Percentiles rank a stretch among this genome's conserved stretches.
phyloP scores from a whole-genome alignment of 2,797 vertebrate species.

The Crocodylus rhombifer region DNA sequence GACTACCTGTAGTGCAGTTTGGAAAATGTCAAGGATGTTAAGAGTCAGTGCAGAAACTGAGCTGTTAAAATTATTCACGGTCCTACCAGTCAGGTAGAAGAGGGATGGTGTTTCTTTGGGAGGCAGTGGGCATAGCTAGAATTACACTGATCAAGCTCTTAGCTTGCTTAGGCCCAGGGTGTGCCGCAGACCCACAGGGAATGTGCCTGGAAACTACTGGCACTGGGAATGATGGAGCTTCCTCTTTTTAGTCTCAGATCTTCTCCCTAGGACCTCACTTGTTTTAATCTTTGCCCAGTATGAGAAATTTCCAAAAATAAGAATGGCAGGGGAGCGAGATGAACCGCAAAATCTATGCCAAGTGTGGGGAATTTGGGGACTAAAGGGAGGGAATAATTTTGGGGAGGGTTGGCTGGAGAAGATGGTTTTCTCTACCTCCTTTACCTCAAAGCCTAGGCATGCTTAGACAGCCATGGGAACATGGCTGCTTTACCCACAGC shows the following conservation, averaged over 20 bases:
- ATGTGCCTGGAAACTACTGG: too few relatives aligned
- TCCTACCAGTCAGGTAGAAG: background rate
- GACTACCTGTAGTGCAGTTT: background rate
- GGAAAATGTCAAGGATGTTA: background rate
- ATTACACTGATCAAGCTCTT: background rate
- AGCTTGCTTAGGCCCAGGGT: too few relatives aligned
- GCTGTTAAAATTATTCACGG: background rate
- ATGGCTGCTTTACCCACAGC: background rate
- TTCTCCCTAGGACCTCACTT: background rate
- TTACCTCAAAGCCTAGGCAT: background rate
- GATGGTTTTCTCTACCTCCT: background rate
- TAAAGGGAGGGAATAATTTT: background rate
- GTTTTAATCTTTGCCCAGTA: background rate
- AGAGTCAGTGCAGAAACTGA: background rate
- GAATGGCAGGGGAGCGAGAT: background rate
- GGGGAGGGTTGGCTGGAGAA: background rate
- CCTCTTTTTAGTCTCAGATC: background rate
- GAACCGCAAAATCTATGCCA: background rate
- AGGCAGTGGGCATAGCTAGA: background rate
- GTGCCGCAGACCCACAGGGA: too few relatives aligned
- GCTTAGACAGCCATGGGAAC: background rate
- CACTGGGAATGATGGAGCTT: background rate
- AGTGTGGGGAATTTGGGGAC: background rate
- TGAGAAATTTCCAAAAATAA: background rate
- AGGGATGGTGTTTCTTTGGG: background rate